phyloP scores from a whole-genome alignment of 2,888 invertebrate species.

The Pristionchus mayeri region DNA sequence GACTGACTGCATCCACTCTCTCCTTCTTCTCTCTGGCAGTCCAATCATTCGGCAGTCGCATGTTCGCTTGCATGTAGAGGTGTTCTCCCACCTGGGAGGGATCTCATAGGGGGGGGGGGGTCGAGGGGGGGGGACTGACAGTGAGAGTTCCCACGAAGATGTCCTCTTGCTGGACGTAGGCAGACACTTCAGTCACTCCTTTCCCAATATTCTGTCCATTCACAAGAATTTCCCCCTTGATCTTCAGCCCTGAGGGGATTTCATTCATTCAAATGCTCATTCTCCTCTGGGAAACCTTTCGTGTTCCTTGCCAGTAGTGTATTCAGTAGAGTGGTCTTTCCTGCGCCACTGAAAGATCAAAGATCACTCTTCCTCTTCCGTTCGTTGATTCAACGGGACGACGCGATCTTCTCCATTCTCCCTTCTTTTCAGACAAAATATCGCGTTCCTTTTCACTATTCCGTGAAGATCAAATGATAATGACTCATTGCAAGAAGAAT shows the following conservation, averaged over 20 bases:
- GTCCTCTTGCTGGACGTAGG: slow-evolving; percentile 72
- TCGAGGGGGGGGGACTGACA: background rate
- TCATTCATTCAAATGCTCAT: background rate
- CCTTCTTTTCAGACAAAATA: background rate
- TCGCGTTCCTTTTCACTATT: background rate
- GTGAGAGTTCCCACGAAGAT: slow-evolving; percentile 67
- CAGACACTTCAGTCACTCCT: slow-evolving; percentile 77
- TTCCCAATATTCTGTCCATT: slow-evolving; percentile 62
- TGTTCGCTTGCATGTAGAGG: slow-evolving; percentile 80
- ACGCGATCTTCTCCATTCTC: background rate
- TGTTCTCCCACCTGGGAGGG: slow-evolving; percentile 67
- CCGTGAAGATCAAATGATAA: background rate
- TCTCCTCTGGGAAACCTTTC: slow-evolving; percentile 51
- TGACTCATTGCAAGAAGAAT: background rate
- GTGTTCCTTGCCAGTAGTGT: slow-evolving; percentile 58
- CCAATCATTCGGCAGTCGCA: slow-evolving; percentile 87
- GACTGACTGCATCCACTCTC: slow-evolving; percentile 86
- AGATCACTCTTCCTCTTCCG: background rate
- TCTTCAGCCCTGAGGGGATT: slow-evolving; percentile 54
- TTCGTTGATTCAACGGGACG: background rate
- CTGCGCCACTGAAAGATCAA: slow-evolving; percentile 84
- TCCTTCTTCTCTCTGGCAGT: slow-evolving; percentile 84
- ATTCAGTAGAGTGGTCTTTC: slow-evolving; percentile 90
- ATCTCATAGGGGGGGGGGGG: background rate
- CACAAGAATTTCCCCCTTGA: slow-evolving; percentile 61